Conservation (phyloP, 2,113 vertebrate species). For the Myrmophylax atrothorax region DNA sequence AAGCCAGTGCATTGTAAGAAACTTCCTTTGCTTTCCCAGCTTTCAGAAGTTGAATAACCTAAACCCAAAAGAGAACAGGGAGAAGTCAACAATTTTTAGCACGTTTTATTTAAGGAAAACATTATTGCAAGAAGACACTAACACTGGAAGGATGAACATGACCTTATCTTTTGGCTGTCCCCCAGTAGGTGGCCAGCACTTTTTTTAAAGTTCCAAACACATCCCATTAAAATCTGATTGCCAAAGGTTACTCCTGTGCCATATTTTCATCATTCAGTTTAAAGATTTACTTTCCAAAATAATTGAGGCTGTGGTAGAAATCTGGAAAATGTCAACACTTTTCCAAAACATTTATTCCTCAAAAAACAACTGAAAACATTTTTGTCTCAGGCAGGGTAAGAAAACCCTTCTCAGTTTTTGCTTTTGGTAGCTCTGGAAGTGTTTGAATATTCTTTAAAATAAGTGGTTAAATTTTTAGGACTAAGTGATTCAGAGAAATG, state of each 20-base stretch:
- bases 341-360: not conserved
- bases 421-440: not conserved
- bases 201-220: not conserved
- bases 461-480: not conserved
- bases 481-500: not conserved
- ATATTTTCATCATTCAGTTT: not conserved
- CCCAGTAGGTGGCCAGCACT: not conserved
- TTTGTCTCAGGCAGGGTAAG: not conserved
- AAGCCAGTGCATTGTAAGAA: conserved; percentile 95
- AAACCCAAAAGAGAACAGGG: not conserved
- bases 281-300: not conserved
- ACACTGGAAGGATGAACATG: not conserved
- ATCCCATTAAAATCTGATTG: not conserved
- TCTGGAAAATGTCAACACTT: not conserved
- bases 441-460: not conserved
- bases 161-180: not conserved
- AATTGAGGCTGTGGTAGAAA: not conserved
- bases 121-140: not conserved
- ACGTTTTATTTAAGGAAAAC: not conserved
- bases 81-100: not conserved
- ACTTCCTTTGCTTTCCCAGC: conserved; percentile 96
- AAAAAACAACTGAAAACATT: not conserved
- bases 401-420: not conserved
- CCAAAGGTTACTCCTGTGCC: not conserved
- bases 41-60: conserved; percentile 94